Evolutionary conservation across 2,113 vertebrate species (phyloP).

Genomic region (Dissostichus mawsoni): DNA sequence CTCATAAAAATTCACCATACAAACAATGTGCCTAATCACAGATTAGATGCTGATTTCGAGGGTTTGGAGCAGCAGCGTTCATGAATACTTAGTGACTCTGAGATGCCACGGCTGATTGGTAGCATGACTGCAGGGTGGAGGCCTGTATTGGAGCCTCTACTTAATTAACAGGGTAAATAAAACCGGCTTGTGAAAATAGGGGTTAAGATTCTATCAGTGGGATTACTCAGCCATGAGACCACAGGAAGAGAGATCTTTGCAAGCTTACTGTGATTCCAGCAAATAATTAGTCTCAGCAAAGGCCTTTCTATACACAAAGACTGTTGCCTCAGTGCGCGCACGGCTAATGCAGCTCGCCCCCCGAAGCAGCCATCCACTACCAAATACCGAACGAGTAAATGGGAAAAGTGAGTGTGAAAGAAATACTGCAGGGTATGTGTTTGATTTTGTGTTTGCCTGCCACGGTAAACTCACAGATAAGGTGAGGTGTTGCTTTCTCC

Average conservation of each 20-base stretch:
- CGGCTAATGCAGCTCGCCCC: constrained; percentile 33
- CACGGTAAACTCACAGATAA: constrained; percentile 52
- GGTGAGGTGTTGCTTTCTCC: constrained; percentile 48
- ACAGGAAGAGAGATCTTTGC: constrained; percentile 62
- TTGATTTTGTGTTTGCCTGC: constrained; percentile 49
- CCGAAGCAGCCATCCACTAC: constrained; percentile 11
- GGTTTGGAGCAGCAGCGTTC: constrained; percentile 34
- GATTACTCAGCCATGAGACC: constrained; percentile 73
- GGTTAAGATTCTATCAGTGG: constrained; percentile 78
- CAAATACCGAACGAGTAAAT: constrained; percentile 36
- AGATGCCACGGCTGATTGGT: constrained; percentile 44
- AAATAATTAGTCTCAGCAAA: constrained; percentile 76
- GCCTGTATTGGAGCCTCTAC: constrained; percentile 38
- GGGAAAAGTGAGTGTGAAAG: neutral
- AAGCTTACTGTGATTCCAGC: constrained; percentile 64
- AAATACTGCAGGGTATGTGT: constrained; percentile 39
- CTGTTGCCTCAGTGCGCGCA: constrained; percentile 45
- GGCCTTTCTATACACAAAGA: constrained; percentile 52
- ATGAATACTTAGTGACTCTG: constrained; percentile 52
- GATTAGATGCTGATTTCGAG: constrained; percentile 51
- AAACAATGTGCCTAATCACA: constrained; percentile 56
- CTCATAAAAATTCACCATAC: constrained; percentile 55
- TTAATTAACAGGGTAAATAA: constrained; percentile 79
- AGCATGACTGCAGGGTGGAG: constrained; percentile 38
- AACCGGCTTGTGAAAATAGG: constrained; percentile 63